Conservation (phyloP, 2,888 invertebrate genomes). For the Adineta ricciae region DNA sequence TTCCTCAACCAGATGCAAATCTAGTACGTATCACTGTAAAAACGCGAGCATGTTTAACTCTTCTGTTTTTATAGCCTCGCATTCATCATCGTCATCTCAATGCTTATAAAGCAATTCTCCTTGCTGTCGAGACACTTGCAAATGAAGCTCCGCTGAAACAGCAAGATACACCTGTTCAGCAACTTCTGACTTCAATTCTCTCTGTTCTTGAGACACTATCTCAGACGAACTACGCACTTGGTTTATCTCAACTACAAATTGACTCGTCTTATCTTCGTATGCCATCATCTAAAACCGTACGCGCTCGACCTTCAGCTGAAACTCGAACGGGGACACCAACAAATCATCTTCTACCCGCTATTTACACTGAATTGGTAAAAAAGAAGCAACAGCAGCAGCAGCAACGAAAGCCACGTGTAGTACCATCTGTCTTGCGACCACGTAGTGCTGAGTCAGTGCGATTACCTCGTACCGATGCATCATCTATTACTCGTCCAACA, state of each 20-base stretch:
- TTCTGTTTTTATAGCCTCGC: not conserved
- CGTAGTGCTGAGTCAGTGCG: conserved; percentile 14
- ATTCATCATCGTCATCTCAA: not conserved
- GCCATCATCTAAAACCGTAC: not conserved
- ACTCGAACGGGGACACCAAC: not conserved
- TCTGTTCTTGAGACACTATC: not conserved
- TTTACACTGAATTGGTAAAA: conserved; percentile 2
- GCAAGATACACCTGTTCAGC: not conserved
- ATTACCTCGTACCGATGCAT: not conserved
- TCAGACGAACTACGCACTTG: not conserved
- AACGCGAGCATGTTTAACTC: too few relatives aligned
- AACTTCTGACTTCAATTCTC: not conserved
- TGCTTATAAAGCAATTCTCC: conserved; percentile 11
- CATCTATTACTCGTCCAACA: not conserved
- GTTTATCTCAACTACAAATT: not conserved
- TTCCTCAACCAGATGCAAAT: not conserved
- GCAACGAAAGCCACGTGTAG: not conserved
- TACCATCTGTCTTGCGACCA: conserved; percentile 3
- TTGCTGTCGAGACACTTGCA: not conserved
- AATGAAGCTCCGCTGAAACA: conserved; percentile 7
- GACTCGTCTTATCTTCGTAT: not conserved
- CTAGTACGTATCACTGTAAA: not conserved
- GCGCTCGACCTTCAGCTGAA: not conserved
- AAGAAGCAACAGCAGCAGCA: not conserved
- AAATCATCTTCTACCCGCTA: not conserved